Evolutionary conservation across 2,797 vertebrate genomes (phyloP).

Genomic region (Crossoptilon crossoptilon): DNA sequence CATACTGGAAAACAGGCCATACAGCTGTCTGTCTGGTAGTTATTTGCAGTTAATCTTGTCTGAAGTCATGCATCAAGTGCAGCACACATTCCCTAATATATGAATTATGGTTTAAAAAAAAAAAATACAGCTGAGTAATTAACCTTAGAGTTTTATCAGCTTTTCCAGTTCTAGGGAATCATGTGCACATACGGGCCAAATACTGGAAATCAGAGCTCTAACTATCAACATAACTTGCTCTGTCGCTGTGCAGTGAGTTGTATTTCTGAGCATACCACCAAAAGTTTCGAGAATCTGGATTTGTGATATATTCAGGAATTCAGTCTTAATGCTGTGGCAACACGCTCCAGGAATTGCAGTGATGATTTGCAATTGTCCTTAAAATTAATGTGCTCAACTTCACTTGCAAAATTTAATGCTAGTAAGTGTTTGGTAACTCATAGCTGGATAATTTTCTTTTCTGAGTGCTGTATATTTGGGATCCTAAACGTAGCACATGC

Average conservation of each 20-base stretch:
- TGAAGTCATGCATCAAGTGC: constrained; percentile 48
- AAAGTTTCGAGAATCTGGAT: background rate
- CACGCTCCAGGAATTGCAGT: background rate
- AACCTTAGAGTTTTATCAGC: background rate
- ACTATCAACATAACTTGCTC: background rate
- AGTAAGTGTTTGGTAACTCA: background rate
- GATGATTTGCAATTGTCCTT: background rate
- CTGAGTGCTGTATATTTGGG: background rate
- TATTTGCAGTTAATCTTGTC: constrained; percentile 57
- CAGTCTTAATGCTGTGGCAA: background rate
- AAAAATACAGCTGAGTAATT: background rate
- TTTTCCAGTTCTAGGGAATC: background rate
- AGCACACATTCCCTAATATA: background rate
- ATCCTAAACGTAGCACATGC: background rate
- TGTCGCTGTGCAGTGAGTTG: background rate
- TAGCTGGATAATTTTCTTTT: background rate
- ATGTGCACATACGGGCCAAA: background rate
- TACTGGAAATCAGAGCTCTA: background rate
- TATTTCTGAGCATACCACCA: background rate
- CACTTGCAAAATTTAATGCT: background rate
- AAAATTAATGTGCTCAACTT: background rate
- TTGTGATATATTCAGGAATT: background rate
- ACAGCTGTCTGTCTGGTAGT: constrained; percentile 64
- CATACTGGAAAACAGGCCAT: constrained; percentile 49
- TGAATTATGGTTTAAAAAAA: background rate